These are phyloP conservation scores for Actinia tenebrosa DNA, from an alignment of 64 coral and sea anemone genomes.

Conservation along the genomic window DNA sequence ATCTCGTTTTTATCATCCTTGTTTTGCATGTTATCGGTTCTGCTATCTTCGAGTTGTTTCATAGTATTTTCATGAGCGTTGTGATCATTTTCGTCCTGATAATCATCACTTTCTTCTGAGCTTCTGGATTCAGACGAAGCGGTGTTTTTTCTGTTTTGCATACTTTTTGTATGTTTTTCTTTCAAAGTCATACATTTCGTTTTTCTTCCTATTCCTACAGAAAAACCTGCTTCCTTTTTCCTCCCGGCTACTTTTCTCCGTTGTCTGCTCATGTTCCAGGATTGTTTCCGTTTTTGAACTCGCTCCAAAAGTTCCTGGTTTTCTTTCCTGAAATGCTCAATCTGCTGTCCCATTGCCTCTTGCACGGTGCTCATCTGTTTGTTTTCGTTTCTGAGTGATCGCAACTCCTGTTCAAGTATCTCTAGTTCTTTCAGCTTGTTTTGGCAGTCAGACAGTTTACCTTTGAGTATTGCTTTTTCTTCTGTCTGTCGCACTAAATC, in stretches of 20 bases:
- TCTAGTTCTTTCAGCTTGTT: conserved; percentile 45
- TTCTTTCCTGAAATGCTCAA: conserved; percentile 8
- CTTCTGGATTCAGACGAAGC: not conserved
- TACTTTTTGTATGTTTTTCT: not conserved
- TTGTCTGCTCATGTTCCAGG: not conserved
- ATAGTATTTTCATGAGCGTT: not conserved
- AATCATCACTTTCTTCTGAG: not conserved
- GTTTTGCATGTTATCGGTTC: not conserved
- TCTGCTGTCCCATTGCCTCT: conserved; percentile 11
- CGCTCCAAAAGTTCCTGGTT: conserved; percentile 39
- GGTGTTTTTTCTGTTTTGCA: not conserved
- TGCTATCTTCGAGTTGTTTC: not conserved
- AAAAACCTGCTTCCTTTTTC: not conserved
- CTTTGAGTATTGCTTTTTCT: conserved; percentile 49
- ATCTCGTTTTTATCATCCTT: not conserved
- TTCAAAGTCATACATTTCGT: not conserved
- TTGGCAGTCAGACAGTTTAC: conserved; percentile 29
- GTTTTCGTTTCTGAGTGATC: conserved; percentile 52
- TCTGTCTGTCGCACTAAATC: conserved; percentile 63
- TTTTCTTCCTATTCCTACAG: not conserved
- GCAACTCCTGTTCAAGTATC: conserved; percentile 33
- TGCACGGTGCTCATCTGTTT: conserved; percentile 27
- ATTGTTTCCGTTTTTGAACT: conserved; percentile 40
- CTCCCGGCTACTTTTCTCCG: not conserved
- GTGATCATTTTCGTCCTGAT: not conserved